Conservation (phyloP, 1,140 invertebrate species). For the Neotoxoptera formosana region DNA sequence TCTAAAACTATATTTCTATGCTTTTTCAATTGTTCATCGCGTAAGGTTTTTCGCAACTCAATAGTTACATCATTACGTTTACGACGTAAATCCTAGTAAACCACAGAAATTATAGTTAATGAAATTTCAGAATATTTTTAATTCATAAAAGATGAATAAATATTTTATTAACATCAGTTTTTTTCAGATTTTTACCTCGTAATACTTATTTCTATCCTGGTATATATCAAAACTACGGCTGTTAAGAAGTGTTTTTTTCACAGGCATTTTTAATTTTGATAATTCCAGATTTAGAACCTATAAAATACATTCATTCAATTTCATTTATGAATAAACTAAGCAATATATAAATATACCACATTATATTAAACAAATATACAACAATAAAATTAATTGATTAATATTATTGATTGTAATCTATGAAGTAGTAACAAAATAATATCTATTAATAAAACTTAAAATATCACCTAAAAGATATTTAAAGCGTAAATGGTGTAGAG, state of each 20-base stretch:
- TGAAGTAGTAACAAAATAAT: not conserved
- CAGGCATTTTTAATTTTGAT: constrained; percentile 43
- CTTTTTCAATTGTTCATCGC: constrained; percentile 96
- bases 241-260: not conserved
- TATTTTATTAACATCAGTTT: too few relatives aligned
- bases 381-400: not conserved
- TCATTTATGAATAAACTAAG: not conserved
- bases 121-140: not conserved
- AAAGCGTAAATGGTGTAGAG: too few relatives aligned
- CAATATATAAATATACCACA: not conserved
- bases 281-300: not conserved
- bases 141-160: not conserved
- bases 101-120: not conserved
- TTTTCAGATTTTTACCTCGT: not conserved
- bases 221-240: constrained; percentile 50
- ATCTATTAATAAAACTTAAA: not conserved
- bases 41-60: constrained; percentile 89
- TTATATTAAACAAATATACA: not conserved
- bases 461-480: not conserved
- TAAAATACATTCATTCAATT: not conserved
- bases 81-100: constrained; percentile 76
- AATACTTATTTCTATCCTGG: constrained; percentile 47
- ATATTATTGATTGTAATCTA: not conserved
- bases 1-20: constrained; percentile 80
- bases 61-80: constrained; percentile 87